A percentile compares a stretch with the other conserved stretches of the same genome.
phyloP scores from a whole-genome alignment of 1,140 invertebrate species.

The Muscidifurax raptorellus region DNA sequence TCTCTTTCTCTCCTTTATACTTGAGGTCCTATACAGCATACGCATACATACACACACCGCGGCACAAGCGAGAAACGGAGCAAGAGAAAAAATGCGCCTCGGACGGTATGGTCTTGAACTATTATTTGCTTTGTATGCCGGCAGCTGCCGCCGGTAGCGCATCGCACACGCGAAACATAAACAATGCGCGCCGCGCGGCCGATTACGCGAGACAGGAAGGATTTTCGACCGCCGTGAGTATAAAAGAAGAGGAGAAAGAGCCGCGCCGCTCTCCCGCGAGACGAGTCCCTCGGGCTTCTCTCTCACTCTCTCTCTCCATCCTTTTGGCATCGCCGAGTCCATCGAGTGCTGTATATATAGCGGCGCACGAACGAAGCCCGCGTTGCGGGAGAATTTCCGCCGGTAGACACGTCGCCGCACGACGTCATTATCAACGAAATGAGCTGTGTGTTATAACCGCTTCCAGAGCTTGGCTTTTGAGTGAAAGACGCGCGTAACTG shows the following conservation, averaged over 20 bases:
- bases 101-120: constrained; percentile 9
- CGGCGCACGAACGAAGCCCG: not conserved
- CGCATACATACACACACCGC: too few species aligned
- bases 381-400: constrained; percentile 19
- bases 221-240: constrained; percentile 34
- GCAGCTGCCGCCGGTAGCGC: constrained; percentile 11
- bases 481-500: not conserved
- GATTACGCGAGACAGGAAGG: constrained; percentile 42
- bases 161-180: constrained; percentile 48
- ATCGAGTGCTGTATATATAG: not conserved
- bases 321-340: not conserved
- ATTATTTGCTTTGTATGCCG: not conserved
- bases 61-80: not conserved
- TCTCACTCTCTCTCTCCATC: not conserved
- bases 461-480: not conserved
- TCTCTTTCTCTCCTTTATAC: not conserved
- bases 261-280: not conserved
- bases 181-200: constrained; percentile 13
- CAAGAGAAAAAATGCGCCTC: not conserved
- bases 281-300: not conserved
- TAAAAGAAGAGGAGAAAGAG: constrained; percentile 38
- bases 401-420: not conserved
- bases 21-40: too few species aligned
- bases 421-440: constrained; percentile 22
- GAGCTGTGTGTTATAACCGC: not conserved